These are phyloP conservation scores for Diachasmimorpha longicaudata DNA, from an alignment of 1,140 invertebrate genomes.

Conservation along the genomic window DNA sequence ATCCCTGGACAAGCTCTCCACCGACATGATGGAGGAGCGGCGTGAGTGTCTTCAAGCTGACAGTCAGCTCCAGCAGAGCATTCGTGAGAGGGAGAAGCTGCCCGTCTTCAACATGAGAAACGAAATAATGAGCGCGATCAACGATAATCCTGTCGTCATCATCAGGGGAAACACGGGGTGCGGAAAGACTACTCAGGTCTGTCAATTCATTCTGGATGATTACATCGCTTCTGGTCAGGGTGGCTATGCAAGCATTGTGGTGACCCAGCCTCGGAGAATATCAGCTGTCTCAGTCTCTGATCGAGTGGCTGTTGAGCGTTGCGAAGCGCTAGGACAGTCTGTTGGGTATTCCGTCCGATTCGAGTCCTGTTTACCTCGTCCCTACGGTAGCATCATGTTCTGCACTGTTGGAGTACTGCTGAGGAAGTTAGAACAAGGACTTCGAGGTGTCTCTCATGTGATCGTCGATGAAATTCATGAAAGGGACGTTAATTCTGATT, in stretches of 20 bases:
- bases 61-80: constrained; percentile 66
- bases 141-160: constrained; percentile 85
- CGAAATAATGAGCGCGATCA: constrained; percentile 82
- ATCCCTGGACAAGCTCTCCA: constrained; percentile 80
- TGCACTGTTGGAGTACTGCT: constrained; percentile 94
- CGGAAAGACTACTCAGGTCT: constrained; percentile 87
- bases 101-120: constrained; percentile 78
- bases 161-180: constrained; percentile 95
- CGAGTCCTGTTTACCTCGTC: constrained; percentile 85
- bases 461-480: constrained; percentile 98
- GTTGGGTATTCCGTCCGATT: constrained; percentile 94
- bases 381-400: constrained; percentile 92
- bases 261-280: constrained; percentile 93
- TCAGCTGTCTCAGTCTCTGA: constrained; percentile 95
- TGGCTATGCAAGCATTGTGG: constrained; percentile 84
- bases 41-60: constrained; percentile 72
- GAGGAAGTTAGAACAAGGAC: constrained; percentile 85
- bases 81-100: constrained; percentile 72
- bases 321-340: constrained; percentile 82
- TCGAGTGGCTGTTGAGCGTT: constrained; percentile 85
- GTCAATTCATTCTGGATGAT: constrained; percentile 96
- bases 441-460: constrained; percentile 88
- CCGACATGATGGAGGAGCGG: constrained; percentile 73
- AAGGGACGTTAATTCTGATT: constrained; percentile 95
- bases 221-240: constrained; percentile 86